Evolutionary conservation across 1,140 invertebrate genomes (phyloP).

Genomic region (Drosophila sp.): DNA sequence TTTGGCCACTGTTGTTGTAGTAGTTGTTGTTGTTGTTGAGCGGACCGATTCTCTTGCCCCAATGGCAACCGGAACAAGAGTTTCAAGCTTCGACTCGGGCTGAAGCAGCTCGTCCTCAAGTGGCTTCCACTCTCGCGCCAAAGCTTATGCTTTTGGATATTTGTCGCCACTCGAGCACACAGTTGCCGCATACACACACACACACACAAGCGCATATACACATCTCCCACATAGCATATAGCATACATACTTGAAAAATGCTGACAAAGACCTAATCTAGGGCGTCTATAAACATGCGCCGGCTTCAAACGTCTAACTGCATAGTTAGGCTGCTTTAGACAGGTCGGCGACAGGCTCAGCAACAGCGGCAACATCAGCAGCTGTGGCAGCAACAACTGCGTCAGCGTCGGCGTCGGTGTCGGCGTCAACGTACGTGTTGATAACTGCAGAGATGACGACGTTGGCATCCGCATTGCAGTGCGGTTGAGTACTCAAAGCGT

Average conservation of each 20-base stretch:
- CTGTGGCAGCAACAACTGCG: too few species aligned
- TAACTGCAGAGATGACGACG: slow-evolving; percentile 51
- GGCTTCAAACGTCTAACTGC: slow-evolving; percentile 57
- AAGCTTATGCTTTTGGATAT: slow-evolving; percentile 79
- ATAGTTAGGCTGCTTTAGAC: slow-evolving; percentile 75
- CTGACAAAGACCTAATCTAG: slow-evolving; percentile 83
- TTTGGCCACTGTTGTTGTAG: slow-evolving; percentile 6
- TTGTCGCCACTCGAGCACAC: slow-evolving; percentile 79
- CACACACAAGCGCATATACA: slow-evolving; percentile 6
- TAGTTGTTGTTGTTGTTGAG: slow-evolving; percentile 39
- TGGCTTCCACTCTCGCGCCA: slow-evolving; percentile 66
- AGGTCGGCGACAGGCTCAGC: slow-evolving; percentile 57
- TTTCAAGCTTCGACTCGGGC: slow-evolving; percentile 38
- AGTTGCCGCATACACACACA: slow-evolving; percentile 10
- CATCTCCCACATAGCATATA: slow-evolving; percentile 50
- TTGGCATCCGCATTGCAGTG: slow-evolving; percentile 70
- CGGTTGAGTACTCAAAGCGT: slow-evolving; percentile 56
- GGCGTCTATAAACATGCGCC: slow-evolving; percentile 80
- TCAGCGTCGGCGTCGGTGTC: slow-evolving; percentile 33
- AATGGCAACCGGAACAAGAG: slow-evolving; percentile 54
- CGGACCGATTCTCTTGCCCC: slow-evolving; percentile 22
- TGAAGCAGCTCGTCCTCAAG: slow-evolving; percentile 49
- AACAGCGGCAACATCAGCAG: slow-evolving; percentile 21
- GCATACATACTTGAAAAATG: slow-evolving; percentile 78
- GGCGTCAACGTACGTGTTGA: slow-evolving; percentile 61